Evolutionary conservation across 2,797 vertebrate species (phyloP), one percentile per base, ranked within the genome.

Genomic region (Chromis chromis): DNA sequence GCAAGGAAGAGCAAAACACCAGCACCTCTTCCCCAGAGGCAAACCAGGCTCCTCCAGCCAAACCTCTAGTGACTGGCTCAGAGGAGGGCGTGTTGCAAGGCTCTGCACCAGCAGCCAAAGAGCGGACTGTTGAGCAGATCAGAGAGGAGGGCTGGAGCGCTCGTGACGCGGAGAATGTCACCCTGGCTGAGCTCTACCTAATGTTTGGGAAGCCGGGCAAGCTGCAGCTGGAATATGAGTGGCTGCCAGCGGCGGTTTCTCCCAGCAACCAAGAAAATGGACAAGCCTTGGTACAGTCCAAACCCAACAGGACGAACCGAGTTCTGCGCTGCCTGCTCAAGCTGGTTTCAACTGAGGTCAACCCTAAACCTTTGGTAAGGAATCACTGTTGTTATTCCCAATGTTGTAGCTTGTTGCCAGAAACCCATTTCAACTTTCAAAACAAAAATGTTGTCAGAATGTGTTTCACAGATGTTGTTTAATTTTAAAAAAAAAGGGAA

Each of bases 191-290:
- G 94, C 95, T 99, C 90, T 99, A 99, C 95, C 96, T 99, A 94
- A 99, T 99, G 98, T 96, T 97, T 86, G 98, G 98, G 83, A 99
- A 99, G 86, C 98, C 98, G 0, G 96, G 94, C 76, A 99, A 99
- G 86, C 79, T 99, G 89, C 97, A 97, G 93, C 92, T 99, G 68
- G 98, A 99, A 71, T 99, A 99, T 0, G 98, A 99, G 86, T 99
- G 98, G 98, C 92, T 97, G 88, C 93, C 85, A 75, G 73, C 64
- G 0, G 49, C 49, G 0, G 68, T 33, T 59, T 73, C 79, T 14
- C 42, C 67, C 50, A 57, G 28, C 83, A 72, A 21, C 70, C 83
- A 79, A 5, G 86, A 87, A 19, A 92, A 94, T 14, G 90, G 92
- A 49, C 89, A 71, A 60, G 17, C 69, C 5, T 19, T 19, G 3